Evolutionary conservation across 2,113 vertebrate species (phyloP), one percentile per base, ranked within the genome.

Genomic region (Ophthalmolycus amberensis): DNA sequence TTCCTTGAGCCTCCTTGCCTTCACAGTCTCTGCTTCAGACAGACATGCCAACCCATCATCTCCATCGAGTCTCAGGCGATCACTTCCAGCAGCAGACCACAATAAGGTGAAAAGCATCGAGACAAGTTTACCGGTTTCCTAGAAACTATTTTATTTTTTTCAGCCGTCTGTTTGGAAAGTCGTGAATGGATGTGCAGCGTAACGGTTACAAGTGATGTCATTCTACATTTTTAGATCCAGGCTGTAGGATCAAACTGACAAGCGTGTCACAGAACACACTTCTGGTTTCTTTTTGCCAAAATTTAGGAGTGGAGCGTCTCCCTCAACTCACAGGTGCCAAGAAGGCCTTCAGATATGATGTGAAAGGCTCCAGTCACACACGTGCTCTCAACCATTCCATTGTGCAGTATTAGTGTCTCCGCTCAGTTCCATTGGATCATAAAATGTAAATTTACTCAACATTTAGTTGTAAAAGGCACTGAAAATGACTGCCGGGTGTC

Each of bases 1-100:
- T 59, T 88, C 72, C 82, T 37, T 75, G 76, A 86, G 85, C 88
- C 89, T 88, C 63, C 82, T 86, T 90, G 89, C 88, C 88, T 94
- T 89, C 88, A 86, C 82, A 68, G 84, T 84, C 71, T 86, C 84
- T 86, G 76, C 76, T 79, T 88, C 54, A 73, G 67, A 86, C 71
- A 72, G 73, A 77, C 68, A 82, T 29, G 71, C 59, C 50, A 4
- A 69, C 70, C 25, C 34, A 5, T 79, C 74, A 34, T 48, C 64
- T 42, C 72, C 59, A 64, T 40, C 0, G 34, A 84, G 84, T 82
- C 82, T 88, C 77, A 71, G 73, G 72, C 80, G 54, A 74, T 69
- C 70, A 22, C 37, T 72, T 85, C 46, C 71, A 82, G 56, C 71
- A 76, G 66, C 78, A 70, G 67, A 80, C 86, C 60, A 69, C 71